Conservation (phyloP, 2,888 invertebrate genomes). For the Lithophane socia region DNA sequence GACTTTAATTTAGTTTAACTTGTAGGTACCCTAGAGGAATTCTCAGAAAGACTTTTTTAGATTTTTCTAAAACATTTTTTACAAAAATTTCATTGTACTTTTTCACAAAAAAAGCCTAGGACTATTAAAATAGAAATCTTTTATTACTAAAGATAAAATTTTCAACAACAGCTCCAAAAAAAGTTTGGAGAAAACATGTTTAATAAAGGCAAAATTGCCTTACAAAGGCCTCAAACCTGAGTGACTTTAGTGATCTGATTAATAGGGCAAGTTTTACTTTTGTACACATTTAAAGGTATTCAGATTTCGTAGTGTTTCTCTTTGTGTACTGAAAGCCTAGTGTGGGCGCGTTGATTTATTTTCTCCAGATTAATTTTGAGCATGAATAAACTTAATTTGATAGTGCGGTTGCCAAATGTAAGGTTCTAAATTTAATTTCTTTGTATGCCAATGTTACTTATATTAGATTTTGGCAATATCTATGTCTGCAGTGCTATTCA, state of each 20-base stretch:
- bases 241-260: constrained; percentile 41
- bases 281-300: constrained; percentile 2
- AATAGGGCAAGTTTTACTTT: constrained; percentile 11
- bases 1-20: constrained; percentile 9
- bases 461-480: too few species aligned
- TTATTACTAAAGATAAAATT: constrained; percentile 46
- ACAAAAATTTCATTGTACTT: constrained; percentile 8
- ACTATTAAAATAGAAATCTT: constrained; percentile 36
- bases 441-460: not conserved
- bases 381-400: not conserved
- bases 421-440: not conserved
- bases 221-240: constrained; percentile 34
- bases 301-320: constrained; percentile 8
- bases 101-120: constrained; percentile 5
- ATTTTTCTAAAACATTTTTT: constrained; percentile 8
- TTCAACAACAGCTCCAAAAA: constrained; percentile 34
- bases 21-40: not conserved
- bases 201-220: constrained; percentile 18
- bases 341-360: constrained; percentile 17
- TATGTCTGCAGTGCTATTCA: too few species aligned
- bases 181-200: constrained; percentile 40
- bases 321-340: not conserved
- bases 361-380: constrained; percentile 11
- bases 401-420: not conserved
- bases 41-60: not conserved